Evolutionary conservation across 2,888 invertebrate genomes (phyloP), one percentile per base, ranked within the genome.

Genomic region (Neoscelio sp.): DNA sequence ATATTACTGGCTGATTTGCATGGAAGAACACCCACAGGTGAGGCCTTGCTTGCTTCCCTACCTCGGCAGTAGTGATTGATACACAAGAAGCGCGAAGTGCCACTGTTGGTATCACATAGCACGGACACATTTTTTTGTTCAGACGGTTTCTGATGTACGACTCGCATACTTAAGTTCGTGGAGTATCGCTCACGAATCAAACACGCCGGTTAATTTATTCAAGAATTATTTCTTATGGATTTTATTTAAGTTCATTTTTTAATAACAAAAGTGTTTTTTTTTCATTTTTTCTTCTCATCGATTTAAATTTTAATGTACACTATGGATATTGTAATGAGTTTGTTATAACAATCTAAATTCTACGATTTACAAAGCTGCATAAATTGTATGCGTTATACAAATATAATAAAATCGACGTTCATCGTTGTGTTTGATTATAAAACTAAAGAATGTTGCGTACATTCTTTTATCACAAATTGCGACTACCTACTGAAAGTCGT

Each of bases 1-100:
- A 87, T 87, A 87, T 87, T 87, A 86, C 84, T 82, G 82, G 83
- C 87, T 87, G 86, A 85, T 88, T 89, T 87, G 85, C 85, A 81
- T 74, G 65, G 70, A 64, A 74, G 74, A 77, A 74, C 70, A 64
- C 74, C 74, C 70, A 70, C 74, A 70, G 80, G 77, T 74, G 77
- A 52, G 68, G 42, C 64, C 15, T 46, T 23, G 65, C 54, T 71
- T 56, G 58, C 50, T 58, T 35, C 62, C 75, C 62, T 26, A 28
- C 58, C 40, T 23, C 23, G 17, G 33, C 60, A 23, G 73, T 71
- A 46, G 77, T 74, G 64, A 80, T 70, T 71, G 74, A 70, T 64
- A 65, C 71, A 64, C 35, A 80, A 77, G 78, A 64, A 81, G 78
- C 73, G 77, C 65, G 67, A 75, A 78, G 68, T 76, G 76, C 74